Evolutionary conservation across 2,797 vertebrate species (phyloP).

Genomic region (Sarcoramphus papa): DNA sequence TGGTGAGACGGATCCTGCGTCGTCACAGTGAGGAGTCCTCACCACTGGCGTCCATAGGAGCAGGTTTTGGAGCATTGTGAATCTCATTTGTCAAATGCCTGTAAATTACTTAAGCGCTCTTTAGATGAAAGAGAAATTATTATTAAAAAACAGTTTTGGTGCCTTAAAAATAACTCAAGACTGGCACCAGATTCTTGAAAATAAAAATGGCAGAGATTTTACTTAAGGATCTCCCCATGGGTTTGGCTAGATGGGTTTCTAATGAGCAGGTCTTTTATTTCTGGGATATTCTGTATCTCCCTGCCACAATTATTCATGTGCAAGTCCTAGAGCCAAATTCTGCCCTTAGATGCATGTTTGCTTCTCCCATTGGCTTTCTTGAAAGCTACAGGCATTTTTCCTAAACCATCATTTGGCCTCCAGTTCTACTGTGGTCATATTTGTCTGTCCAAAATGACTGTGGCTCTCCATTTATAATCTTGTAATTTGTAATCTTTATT

Average conservation of each 20-base stretch:
- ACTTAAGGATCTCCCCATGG: not conserved
- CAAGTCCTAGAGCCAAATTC: constrained; percentile 16
- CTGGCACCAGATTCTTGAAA: not conserved
- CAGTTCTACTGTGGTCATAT: constrained; percentile 41
- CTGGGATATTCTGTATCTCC: constrained; percentile 2
- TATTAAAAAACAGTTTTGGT: not conserved
- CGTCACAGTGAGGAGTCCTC: not conserved
- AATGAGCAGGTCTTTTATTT: constrained; percentile 39
- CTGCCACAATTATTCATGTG: constrained; percentile 6
- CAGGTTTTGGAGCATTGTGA: not conserved
- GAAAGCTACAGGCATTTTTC: constrained; percentile 26
- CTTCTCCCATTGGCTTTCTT: constrained; percentile 44
- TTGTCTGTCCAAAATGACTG: constrained; percentile 48
- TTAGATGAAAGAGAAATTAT: not conserved
- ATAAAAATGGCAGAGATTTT: not conserved
- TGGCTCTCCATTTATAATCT: constrained; percentile 59
- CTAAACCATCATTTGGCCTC: constrained; percentile 36
- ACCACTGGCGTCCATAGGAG: not conserved
- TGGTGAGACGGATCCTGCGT: not conserved
- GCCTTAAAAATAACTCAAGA: not conserved
- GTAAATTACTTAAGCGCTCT: not conserved
- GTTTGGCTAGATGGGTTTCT: constrained; percentile 31
- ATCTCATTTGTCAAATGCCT: not conserved
- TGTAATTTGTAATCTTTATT: constrained; percentile 61
- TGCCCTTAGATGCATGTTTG: not conserved